Percentiles rank a stretch among this genome's conserved stretches.
These are phyloP conservation scores for Acropora tenuis DNA, from an alignment of 64 coral and sea anemone species.

Conservation along the genomic window DNA sequence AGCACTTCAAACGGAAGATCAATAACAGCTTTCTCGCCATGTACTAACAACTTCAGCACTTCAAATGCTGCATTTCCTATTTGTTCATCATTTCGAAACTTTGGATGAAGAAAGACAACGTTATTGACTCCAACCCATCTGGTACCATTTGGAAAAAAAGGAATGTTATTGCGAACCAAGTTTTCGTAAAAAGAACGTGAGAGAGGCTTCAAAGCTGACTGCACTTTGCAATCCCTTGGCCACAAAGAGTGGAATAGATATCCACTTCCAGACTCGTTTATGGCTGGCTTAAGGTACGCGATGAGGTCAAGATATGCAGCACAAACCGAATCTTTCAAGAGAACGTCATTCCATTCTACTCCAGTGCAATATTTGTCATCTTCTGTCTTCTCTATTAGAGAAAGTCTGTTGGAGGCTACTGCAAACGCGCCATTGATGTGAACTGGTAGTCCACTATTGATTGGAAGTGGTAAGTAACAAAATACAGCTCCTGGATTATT, in stretches of 20 bases:
- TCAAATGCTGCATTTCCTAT: neutral
- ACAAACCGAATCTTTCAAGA: constrained; percentile 71
- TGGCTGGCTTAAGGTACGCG: constrained; percentile 16
- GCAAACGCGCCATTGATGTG: constrained; percentile 90
- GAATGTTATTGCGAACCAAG: neutral
- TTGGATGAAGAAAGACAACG: constrained; percentile 3
- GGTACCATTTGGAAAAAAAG: neutral
- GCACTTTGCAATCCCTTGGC: neutral
- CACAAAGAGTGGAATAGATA: neutral
- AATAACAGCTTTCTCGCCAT: neutral
- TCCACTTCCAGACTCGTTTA: neutral
- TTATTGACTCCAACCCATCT: neutral
- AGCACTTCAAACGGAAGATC: constrained; percentile 68
- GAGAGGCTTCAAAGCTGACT: neutral
- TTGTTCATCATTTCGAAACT: neutral
- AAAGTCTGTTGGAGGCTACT: constrained; percentile 64
- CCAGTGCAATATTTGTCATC: constrained; percentile 74
- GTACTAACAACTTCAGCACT: neutral
- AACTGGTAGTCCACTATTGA: constrained; percentile 76
- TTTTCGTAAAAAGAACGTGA: neutral
- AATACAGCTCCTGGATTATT: constrained; percentile 19
- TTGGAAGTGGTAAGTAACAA: constrained; percentile 77
- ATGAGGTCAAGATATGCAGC: constrained; percentile 68
- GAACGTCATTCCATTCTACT: constrained; percentile 76
- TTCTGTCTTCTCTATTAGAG: constrained; percentile 59